A percentile compares a stretch with the other conserved stretches of the same genome.
These are phyloP conservation scores for Acleris cristana DNA, from an alignment of 2,888 invertebrate species.

Conservation along the genomic window DNA sequence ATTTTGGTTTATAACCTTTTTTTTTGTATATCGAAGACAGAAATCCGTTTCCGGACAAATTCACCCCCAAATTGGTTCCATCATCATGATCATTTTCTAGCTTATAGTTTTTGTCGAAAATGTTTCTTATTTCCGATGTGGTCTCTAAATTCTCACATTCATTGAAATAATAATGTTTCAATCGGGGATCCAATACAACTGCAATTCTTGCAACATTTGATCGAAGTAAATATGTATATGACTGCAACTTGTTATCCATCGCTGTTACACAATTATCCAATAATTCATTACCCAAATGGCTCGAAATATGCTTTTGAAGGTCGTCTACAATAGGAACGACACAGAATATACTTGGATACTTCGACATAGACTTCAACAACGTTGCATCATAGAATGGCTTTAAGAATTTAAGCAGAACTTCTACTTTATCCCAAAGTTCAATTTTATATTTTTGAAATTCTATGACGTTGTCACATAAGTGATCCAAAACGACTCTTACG, in stretches of 20 bases:
- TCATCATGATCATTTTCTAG: constrained; percentile 7
- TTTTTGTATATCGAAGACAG: constrained; percentile 8
- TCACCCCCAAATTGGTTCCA: constrained; percentile 3
- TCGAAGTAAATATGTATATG: constrained; percentile 5
- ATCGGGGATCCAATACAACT: constrained; percentile 10
- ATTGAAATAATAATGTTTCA: constrained; percentile 5
- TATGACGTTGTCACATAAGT: constrained; percentile 1
- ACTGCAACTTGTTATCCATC: constrained; percentile 8
- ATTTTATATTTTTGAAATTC: constrained; percentile 13
- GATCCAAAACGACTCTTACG: neutral
- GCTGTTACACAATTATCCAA: constrained; percentile 9
- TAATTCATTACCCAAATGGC: constrained; percentile 5
- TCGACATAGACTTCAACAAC: constrained; percentile 1
- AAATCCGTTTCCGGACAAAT: constrained; percentile 8
- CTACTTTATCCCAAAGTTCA: constrained; percentile 7
- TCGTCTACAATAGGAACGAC: constrained; percentile 7
- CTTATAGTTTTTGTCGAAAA: neutral
- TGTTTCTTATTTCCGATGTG: neutral
- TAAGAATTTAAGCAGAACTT: constrained; percentile 10
- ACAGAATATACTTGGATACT: constrained; percentile 16
- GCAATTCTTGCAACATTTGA: constrained; percentile 11
- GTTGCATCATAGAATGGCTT: constrained; percentile 9
- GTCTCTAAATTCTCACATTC: neutral
- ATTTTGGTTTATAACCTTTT: neutral
- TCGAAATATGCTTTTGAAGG: constrained; percentile 6